Evolutionary conservation across 1,140 invertebrate genomes (phyloP).

Genomic region (Gonioctena quinquepunctata): DNA sequence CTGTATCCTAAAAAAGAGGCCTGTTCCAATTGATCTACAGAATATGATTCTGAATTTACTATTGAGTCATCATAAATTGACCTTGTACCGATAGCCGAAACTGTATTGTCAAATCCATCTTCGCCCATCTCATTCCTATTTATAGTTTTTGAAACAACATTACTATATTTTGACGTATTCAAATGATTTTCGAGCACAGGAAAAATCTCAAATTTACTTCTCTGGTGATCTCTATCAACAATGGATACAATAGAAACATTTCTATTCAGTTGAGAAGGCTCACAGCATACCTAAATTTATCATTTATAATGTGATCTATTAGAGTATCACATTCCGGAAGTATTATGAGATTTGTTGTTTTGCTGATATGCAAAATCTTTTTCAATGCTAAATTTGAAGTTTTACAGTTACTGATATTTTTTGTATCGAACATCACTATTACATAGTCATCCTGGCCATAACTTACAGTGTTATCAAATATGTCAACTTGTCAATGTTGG

Average conservation of each 20-base stretch:
- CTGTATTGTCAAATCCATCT: neutral
- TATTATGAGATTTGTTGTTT: neutral
- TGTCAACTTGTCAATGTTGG: neutral
- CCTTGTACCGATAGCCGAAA: neutral
- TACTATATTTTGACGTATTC: neutral
- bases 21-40: neutral
- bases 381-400: neutral
- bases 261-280: neutral
- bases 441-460: neutral
- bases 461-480: neutral
- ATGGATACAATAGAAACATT: neutral
- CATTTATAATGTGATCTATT: neutral
- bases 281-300: neutral
- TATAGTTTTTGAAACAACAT: neutral
- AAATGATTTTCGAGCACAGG: neutral
- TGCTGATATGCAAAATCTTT: neutral
- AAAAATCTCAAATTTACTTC: neutral
- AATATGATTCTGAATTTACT: neutral
- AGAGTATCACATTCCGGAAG: slow-evolving; percentile 1
- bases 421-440: neutral
- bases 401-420: neutral
- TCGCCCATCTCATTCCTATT: neutral
- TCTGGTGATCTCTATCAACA: neutral
- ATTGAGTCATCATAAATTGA: neutral
- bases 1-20: neutral